A percentile compares a stretch with the other conserved stretches of the same genome.
phyloP scores from a whole-genome alignment of 2,113 vertebrate species.

The Gymnorhina tibicen region DNA sequence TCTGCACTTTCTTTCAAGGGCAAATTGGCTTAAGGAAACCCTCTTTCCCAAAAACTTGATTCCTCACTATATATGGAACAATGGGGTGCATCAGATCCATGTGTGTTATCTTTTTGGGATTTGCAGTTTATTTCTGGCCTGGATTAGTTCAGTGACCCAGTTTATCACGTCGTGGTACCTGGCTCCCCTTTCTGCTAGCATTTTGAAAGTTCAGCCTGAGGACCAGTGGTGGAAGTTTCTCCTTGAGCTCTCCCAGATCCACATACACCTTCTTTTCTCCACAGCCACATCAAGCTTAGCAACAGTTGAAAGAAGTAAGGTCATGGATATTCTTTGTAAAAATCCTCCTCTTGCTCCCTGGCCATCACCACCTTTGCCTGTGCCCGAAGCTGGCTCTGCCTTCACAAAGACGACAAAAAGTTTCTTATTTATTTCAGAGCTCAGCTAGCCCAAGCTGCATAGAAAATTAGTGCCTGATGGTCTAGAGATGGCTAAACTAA shows the following conservation, averaged over 20 bases:
- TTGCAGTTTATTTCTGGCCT: not conserved
- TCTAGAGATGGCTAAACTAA: not conserved
- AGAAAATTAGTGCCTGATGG: not conserved
- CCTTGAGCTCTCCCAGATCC: not conserved
- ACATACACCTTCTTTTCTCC: not conserved
- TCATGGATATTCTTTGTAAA: not conserved
- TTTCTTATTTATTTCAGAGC: not conserved
- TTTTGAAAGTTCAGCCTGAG: not conserved
- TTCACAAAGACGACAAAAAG: not conserved
- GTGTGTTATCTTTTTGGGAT: not conserved
- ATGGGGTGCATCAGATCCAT: not conserved
- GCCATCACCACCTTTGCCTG: not conserved
- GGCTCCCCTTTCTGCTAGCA: not conserved
- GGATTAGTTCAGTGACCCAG: not conserved
- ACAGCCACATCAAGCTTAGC: not conserved
- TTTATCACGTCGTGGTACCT: not conserved
- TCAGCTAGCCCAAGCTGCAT: not conserved
- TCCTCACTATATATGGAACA: not conserved
- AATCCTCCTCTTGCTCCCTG: not conserved
- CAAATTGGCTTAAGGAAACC: not conserved
- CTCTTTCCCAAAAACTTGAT: not conserved
- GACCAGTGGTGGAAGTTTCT: not conserved
- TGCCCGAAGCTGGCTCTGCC: not conserved
- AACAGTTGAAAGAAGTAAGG: not conserved
- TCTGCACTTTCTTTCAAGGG: not conserved